phyloP scores from a whole-genome alignment of 2,888 invertebrate species.

The Ochropacha duplaris region DNA sequence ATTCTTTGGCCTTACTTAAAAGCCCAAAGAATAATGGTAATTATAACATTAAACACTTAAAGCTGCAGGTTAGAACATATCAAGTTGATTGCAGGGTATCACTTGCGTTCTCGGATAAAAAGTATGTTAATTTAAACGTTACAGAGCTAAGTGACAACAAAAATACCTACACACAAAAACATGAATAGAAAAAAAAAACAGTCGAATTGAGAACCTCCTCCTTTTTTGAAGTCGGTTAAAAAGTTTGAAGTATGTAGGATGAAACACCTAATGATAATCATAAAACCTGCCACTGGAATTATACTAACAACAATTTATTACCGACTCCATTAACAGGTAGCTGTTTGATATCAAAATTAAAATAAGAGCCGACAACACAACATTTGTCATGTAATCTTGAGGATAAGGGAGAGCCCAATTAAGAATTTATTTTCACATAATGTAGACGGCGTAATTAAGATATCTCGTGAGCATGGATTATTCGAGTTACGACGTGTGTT shows the following conservation, averaged over 20 bases:
- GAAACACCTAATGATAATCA: no score
- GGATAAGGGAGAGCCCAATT: constrained; percentile 54
- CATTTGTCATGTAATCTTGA: constrained; percentile 53
- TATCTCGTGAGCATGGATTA: constrained; percentile 58
- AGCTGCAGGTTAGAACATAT: no score
- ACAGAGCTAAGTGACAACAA: no score
- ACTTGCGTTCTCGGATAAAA: no score
- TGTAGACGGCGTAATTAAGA: constrained; percentile 57
- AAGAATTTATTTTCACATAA: constrained; percentile 54
- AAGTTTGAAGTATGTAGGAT: no score
- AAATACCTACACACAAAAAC: background rate
- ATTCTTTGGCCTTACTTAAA: no score
- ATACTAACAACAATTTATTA: constrained; percentile 9
- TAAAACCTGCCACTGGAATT: no score
- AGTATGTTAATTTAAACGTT: no score
- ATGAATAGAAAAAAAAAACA: background rate
- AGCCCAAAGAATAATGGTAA: no score
- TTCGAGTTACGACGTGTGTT: constrained; percentile 43
- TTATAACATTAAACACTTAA: no score
- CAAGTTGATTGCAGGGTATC: no score
- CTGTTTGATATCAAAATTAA: constrained; percentile 27
- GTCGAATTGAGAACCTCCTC: no score
- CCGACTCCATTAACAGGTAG: constrained; percentile 1
- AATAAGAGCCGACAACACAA: constrained; percentile 32
- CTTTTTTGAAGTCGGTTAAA: background rate